These are phyloP conservation scores for Trachelus stipa DNA, from an alignment of 2,888 invertebrate genomes.

Conservation along the genomic window DNA sequence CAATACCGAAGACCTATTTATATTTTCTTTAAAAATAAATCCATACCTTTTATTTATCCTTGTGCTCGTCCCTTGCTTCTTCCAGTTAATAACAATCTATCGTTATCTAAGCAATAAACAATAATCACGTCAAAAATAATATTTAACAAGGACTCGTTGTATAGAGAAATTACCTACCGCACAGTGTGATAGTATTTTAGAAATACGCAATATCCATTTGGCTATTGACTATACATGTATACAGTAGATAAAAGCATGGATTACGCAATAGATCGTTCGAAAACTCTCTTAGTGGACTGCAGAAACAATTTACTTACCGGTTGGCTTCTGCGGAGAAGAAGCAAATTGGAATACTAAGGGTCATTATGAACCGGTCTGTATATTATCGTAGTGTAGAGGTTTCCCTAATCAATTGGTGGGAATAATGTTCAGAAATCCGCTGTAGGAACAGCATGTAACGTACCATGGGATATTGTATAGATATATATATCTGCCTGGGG, in stretches of 20 bases:
- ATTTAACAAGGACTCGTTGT: background rate
- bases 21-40: background rate
- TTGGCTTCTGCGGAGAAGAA: background rate
- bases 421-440: background rate
- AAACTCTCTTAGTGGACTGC: background rate
- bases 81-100: background rate
- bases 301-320: background rate
- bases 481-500: constrained; percentile 3
- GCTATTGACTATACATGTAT: too few relatives aligned
- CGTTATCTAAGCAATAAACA: background rate
- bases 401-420: constrained; percentile 6
- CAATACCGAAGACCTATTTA: background rate
- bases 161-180: background rate
- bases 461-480: background rate
- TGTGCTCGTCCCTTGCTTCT: background rate
- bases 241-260: too few relatives aligned
- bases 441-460: background rate
- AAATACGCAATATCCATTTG: background rate
- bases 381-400: background rate
- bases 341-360: background rate
- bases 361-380: background rate
- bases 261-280: too few relatives aligned
- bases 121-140: background rate
- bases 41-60: background rate
- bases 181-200: background rate